Base-by-base conservation (phyloP, 2,113 vertebrate species). In the Poeciliopsis turrubarensis region DNA sequence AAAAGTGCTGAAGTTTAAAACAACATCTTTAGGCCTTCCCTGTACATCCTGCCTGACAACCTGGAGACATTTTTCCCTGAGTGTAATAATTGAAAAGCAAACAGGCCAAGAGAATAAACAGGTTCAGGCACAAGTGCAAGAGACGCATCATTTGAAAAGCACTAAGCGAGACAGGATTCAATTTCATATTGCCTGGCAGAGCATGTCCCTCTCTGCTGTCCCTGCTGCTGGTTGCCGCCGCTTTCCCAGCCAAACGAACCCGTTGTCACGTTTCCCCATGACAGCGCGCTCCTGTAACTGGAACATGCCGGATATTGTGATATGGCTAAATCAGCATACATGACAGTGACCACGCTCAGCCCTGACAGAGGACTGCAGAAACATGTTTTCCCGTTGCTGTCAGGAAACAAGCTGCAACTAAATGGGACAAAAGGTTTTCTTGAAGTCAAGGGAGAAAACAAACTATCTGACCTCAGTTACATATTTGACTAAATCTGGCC, bases 161-260 rank as follows among this genome's bases (percentile, higher is more conserved):
- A 91, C 89, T 79, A 80, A 86, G 70, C 19, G 61, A 84, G 87
- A 88, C 78, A n/a, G 81, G 80, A 87, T 93, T 92, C 79, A 88
- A 91, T 93, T 93, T 90, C 57, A 54, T 83, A 73, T 29, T 69
- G 81, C 75, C 68, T 75, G 77, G 78, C 57, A 39, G 88, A 86
- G 87, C 87, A 61, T 80, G 81, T 83, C 77, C 81, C 65, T 64
- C 82, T 88, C 76, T 65, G 91, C 89, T 84, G 77, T 87, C 83
- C 88, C 82, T 87, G 83, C 80, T 34, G 69, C 77, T 51, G 65
- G 72, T 88, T 78, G 85, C 85, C 70, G 64, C 41, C 69, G 70
- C 47, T 67, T 63, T 72, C 39, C 74, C 39, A 87, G 60, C 65
- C 73, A 78, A 65, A 79, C 47, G 60, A 86, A 34, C n/a, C 70